These are phyloP conservation scores for Drosophila takahashii DNA, from an alignment of 1,140 invertebrate genomes.

Conservation along the genomic window DNA sequence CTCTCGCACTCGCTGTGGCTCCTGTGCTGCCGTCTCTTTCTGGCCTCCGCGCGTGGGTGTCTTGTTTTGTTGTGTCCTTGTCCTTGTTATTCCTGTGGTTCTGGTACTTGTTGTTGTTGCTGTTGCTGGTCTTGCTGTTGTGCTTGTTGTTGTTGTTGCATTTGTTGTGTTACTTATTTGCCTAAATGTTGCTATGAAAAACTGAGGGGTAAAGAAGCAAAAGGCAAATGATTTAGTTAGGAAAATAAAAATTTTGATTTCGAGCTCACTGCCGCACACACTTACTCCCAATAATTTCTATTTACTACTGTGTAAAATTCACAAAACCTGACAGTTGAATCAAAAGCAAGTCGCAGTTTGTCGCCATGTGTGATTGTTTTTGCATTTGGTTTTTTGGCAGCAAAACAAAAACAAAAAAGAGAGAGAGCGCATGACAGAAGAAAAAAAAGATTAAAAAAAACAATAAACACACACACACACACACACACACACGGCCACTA, in stretches of 20 bases:
- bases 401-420: slow-evolving; percentile 73
- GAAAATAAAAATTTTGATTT: too few relatives aligned
- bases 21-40: slow-evolving; percentile 8
- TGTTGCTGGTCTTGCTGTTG: slow-evolving; percentile 19
- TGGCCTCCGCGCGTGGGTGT: slow-evolving; percentile 8
- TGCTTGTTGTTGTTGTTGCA: too few relatives aligned
- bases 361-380: slow-evolving; percentile 35
- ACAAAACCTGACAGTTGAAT: slow-evolving; percentile 12
- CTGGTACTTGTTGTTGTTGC: slow-evolving; percentile 3
- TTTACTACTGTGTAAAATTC: slow-evolving; percentile 7
- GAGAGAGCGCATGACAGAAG: slow-evolving; percentile 58
- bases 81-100: slow-evolving; percentile 33
- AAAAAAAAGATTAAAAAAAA: slow-evolving; percentile 23
- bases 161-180: slow-evolving; percentile 15
- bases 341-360: slow-evolving; percentile 26
- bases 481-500: slow-evolving; percentile 13
- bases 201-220: background rate
- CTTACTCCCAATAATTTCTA: slow-evolving; percentile 23
- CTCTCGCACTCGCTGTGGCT: background rate
- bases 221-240: background rate
- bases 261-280: background rate
- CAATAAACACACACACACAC: slow-evolving; percentile 31
- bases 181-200: slow-evolving; percentile 33
- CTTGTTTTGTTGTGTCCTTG: slow-evolving; percentile 16
- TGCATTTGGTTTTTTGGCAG: slow-evolving; percentile 39